Evolutionary conservation across 2,888 invertebrate genomes (phyloP).

Genomic region (Drosophila kokeensis): DNA sequence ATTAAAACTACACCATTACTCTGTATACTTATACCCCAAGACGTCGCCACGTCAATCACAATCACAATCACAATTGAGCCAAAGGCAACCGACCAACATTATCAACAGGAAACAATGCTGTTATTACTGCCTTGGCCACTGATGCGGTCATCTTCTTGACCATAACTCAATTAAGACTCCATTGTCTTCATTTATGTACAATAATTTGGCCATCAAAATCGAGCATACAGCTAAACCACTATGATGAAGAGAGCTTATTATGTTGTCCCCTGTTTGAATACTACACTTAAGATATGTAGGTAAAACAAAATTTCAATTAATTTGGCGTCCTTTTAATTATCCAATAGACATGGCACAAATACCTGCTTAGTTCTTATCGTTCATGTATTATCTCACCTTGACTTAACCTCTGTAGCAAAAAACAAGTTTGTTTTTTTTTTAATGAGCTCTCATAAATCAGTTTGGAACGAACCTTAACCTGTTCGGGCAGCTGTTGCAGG

Average conservation of each 20-base stretch:
- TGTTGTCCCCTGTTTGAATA: slow-evolving; percentile 1
- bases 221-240: slow-evolving; percentile 1
- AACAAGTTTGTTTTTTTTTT: slow-evolving; percentile 22
- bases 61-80: slow-evolving; percentile 6
- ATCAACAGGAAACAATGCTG: slow-evolving; percentile 33
- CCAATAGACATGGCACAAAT: slow-evolving; percentile 10
- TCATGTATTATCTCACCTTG: slow-evolving; percentile 11
- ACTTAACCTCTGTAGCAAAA: slow-evolving; percentile 1
- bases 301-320: slow-evolving; percentile 15
- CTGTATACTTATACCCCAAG: slow-evolving; percentile 30
- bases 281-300: neutral
- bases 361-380: neutral
- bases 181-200: slow-evolving; percentile 49
- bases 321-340: slow-evolving; percentile 33
- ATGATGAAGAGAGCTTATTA: neutral
- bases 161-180: slow-evolving; percentile 55
- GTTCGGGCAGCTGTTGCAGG: slow-evolving; percentile 55
- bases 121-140: slow-evolving; percentile 31
- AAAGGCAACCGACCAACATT: slow-evolving; percentile 18
- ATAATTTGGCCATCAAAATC: slow-evolving; percentile 49
- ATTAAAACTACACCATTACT: slow-evolving; percentile 70
- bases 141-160: slow-evolving; percentile 18
- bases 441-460: slow-evolving; percentile 55
- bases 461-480: slow-evolving; percentile 34
- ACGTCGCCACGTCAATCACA: slow-evolving; percentile 10